These are phyloP conservation scores for Amblyopsis rosae DNA, from an alignment of 2,113 vertebrate genomes.

Conservation along the genomic window DNA sequence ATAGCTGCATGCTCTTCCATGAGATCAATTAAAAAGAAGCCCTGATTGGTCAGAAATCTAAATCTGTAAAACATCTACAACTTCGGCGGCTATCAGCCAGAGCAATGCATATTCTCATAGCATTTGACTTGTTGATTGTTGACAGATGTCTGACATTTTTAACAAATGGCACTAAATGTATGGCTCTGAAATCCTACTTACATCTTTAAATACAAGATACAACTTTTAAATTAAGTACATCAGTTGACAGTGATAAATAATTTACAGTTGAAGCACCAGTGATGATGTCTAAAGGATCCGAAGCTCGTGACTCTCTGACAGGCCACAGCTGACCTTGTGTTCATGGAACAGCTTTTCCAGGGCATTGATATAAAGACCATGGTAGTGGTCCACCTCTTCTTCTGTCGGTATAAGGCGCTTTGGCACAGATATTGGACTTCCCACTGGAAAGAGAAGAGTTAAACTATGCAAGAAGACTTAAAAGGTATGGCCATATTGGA, in stretches of 20 bases:
- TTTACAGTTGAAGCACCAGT: not conserved
- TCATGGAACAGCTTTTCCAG: slow-evolving; percentile 78
- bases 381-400: slow-evolving; percentile 78
- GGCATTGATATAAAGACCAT: slow-evolving; percentile 75
- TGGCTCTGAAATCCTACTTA: too few relatives aligned
- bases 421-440: slow-evolving; percentile 77
- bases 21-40: too few relatives aligned
- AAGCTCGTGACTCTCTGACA: slow-evolving; percentile 71
- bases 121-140: too few relatives aligned
- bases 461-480: not conserved
- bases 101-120: too few relatives aligned
- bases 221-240: not conserved
- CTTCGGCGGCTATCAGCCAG: too few relatives aligned
- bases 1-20: too few relatives aligned
- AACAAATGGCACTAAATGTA: too few relatives aligned
- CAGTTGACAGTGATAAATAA: not conserved
- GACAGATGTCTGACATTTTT: too few relatives aligned
- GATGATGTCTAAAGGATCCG: slow-evolving; percentile 64
- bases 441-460: slow-evolving; percentile 68
- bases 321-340: slow-evolving; percentile 78
- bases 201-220: not conserved
- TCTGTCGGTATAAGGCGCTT: slow-evolving; percentile 50
- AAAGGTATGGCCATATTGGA: not conserved
- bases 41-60: too few relatives aligned
- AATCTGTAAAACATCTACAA: too few relatives aligned